A percentile compares a stretch with the other conserved stretches of the same genome.
These are phyloP conservation scores for Stegana nigrithorax DNA, from an alignment of 2,888 invertebrate species.

Conservation along the genomic window DNA sequence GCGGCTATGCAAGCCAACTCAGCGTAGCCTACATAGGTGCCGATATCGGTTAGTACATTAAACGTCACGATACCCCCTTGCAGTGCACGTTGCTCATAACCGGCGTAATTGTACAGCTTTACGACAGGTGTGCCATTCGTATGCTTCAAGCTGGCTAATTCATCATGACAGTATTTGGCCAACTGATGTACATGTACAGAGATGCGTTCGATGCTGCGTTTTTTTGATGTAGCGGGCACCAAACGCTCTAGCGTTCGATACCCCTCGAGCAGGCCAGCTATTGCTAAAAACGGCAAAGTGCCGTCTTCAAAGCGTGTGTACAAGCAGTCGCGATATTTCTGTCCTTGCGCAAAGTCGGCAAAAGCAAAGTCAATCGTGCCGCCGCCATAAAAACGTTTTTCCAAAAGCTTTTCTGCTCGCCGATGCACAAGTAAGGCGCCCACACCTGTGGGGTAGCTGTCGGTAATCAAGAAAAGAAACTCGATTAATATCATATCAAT, in stretches of 20 bases:
- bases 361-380: slow-evolving; percentile 91
- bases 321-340: slow-evolving; percentile 76
- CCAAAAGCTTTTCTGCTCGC: slow-evolving; percentile 64
- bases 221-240: slow-evolving; percentile 72
- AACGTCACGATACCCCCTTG: slow-evolving; percentile 93
- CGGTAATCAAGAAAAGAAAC: too few relatives aligned
- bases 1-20: slow-evolving; percentile 93
- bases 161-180: slow-evolving; percentile 78
- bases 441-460: slow-evolving; percentile 89
- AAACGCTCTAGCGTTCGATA: slow-evolving; percentile 79
- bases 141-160: slow-evolving; percentile 76
- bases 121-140: slow-evolving; percentile 78
- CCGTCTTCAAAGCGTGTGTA: slow-evolving; percentile 95
- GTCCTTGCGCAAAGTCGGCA: slow-evolving; percentile 77
- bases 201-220: slow-evolving; percentile 74
- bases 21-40: slow-evolving; percentile 86
- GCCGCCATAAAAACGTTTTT: slow-evolving; percentile 88
- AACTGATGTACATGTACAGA: slow-evolving; percentile 81
- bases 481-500: too few relatives aligned
- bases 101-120: slow-evolving; percentile 79
- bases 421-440: slow-evolving; percentile 85
- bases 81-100: slow-evolving; percentile 72
- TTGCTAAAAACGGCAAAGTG: slow-evolving; percentile 87
- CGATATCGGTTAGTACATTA: slow-evolving; percentile 83
- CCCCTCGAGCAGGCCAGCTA: slow-evolving; percentile 84